Evolutionary conservation across 2,888 invertebrate species (phyloP).

Genomic region (Flexamia atlantica): DNA sequence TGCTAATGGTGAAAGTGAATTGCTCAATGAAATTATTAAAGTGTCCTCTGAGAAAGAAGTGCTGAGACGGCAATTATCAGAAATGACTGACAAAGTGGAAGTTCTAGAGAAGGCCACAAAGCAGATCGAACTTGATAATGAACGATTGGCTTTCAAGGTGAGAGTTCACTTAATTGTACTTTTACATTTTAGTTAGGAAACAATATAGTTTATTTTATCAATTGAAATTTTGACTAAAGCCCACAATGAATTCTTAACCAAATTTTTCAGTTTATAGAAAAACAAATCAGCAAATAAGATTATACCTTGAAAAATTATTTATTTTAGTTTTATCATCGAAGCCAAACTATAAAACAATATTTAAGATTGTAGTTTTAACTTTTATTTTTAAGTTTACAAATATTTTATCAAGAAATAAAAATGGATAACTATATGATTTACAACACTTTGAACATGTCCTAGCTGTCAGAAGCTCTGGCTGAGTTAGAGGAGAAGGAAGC

Average conservation of each 20-base stretch:
- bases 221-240: no score
- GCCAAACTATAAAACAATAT: no score
- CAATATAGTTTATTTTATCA: no score
- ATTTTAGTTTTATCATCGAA: no score
- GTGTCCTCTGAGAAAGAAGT: constrained; percentile 73
- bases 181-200: background rate
- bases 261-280: no score
- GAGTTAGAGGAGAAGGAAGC: constrained; percentile 72
- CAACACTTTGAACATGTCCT: constrained; percentile 42
- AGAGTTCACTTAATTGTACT: background rate
- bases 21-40: constrained; percentile 73
- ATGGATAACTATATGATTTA: no score
- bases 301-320: no score
- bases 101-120: constrained; percentile 73
- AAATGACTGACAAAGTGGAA: constrained; percentile 73
- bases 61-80: constrained; percentile 73
- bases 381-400: no score
- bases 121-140: constrained; percentile 74
- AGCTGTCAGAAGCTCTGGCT: constrained; percentile 72
- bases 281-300: no score
- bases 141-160: constrained; percentile 74
- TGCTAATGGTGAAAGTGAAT: constrained; percentile 70
- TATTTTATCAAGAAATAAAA: no score
- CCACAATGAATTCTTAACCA: no score
- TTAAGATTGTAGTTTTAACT: no score